These are phyloP conservation scores for Nycteola revayana DNA, from an alignment of 2,888 invertebrate species.

Conservation along the genomic window DNA sequence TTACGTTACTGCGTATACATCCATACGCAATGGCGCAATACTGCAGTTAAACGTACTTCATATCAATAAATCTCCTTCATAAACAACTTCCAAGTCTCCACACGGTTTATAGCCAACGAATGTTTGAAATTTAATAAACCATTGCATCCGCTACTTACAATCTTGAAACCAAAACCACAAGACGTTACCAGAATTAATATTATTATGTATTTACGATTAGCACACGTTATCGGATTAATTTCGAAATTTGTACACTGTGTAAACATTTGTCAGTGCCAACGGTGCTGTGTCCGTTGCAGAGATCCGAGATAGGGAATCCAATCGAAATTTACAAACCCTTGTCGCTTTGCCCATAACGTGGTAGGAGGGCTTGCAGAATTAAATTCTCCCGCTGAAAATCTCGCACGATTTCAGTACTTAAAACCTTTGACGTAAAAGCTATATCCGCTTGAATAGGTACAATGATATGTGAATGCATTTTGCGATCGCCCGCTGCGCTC, in stretches of 20 bases:
- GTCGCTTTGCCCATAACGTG: constrained; percentile 75
- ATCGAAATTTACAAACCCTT: constrained; percentile 78
- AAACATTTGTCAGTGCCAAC: constrained; percentile 74
- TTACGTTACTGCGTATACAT: constrained; percentile 29
- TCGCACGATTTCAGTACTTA: constrained; percentile 46
- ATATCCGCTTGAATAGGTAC: constrained; percentile 37
- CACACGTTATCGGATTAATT: constrained; percentile 59
- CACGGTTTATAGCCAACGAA: constrained; percentile 57
- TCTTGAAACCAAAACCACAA: constrained; percentile 48
- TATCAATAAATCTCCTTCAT: constrained; percentile 64
- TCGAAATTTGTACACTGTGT: constrained; percentile 70
- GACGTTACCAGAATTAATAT: constrained; percentile 43
- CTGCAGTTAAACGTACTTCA: constrained; percentile 49
- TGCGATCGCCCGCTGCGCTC: constrained; percentile 75
- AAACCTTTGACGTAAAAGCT: constrained; percentile 37
- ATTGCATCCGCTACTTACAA: constrained; percentile 68
- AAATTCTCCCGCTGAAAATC: constrained; percentile 47
- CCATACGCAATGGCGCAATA: constrained; percentile 48
- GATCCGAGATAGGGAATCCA: constrained; percentile 75
- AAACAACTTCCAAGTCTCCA: constrained; percentile 57
- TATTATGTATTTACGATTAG: constrained; percentile 48
- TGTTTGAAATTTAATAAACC: constrained; percentile 71
- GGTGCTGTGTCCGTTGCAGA: constrained; percentile 59
- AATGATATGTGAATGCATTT: constrained; percentile 66
- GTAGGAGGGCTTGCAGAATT: constrained; percentile 76